phyloP scores from a whole-genome alignment of 2,888 invertebrate species.

The Drosophila kokeensis region DNA sequence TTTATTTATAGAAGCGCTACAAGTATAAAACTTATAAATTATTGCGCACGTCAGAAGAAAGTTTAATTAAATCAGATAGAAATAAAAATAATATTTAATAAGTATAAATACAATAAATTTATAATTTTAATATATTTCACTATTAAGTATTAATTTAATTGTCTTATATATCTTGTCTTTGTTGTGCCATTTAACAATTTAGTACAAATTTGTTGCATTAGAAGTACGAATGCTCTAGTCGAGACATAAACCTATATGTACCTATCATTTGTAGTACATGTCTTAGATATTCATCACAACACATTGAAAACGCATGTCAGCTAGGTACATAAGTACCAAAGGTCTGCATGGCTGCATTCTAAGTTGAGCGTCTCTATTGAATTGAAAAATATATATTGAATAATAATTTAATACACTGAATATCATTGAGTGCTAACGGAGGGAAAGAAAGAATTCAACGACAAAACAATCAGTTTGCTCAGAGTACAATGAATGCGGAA shows the following conservation, averaged over 20 bases:
- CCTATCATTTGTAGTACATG: neutral
- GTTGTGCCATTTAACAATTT: neutral
- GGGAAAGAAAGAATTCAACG: neutral
- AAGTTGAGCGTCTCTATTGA: neutral
- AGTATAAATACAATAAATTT: neutral
- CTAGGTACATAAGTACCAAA: neutral
- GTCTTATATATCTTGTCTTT: neutral
- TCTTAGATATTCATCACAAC: neutral
- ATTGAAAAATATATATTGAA: neutral
- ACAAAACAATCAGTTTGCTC: neutral
- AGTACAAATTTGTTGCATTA: neutral
- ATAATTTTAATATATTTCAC: neutral
- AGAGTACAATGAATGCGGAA: neutral
- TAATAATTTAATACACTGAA: neutral
- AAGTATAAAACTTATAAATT: neutral
- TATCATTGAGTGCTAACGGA: neutral
- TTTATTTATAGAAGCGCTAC: neutral
- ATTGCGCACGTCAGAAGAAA: neutral
- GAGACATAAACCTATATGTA: neutral
- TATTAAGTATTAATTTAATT: neutral
- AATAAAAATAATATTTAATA: neutral
- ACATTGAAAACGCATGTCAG: neutral
- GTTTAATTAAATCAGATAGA: neutral
- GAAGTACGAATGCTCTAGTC: neutral
- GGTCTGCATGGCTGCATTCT: neutral